These are phyloP conservation scores for Rhinolophus ferrumequinum DNA, from an alignment of 2,113 vertebrate species.

Conservation along the genomic window DNA sequence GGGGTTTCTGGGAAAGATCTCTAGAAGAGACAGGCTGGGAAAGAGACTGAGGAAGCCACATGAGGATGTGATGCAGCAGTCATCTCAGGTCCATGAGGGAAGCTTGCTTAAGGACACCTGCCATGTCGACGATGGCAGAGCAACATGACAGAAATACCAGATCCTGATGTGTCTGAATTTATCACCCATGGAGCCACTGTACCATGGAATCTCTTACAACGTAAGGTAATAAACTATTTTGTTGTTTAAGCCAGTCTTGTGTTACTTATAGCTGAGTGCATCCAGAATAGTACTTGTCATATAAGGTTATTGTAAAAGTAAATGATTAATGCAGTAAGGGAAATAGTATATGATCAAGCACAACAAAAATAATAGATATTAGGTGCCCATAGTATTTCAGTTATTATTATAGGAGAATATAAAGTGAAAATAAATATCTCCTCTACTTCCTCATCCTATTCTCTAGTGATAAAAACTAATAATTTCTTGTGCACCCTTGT, in stretches of 20 bases:
- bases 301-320: not conserved
- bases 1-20: not conserved
- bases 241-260: not conserved
- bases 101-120: not conserved
- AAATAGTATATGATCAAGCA: not conserved
- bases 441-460: not conserved
- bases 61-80: not conserved
- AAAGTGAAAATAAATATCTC: not conserved
- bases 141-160: not conserved
- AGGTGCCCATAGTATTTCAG: not conserved
- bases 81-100: not conserved
- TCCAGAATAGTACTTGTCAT: not conserved
- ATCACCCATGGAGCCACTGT: not conserved
- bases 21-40: not conserved
- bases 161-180: not conserved
- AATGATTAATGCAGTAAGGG: not conserved
- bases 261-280: not conserved
- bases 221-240: not conserved
- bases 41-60: not conserved
- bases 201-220: not conserved
- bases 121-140: not conserved
- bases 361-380: not conserved
- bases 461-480: conserved; percentile 22
- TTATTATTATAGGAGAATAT: not conserved
- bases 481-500: not conserved